Evolutionary conservation across 1,140 invertebrate species (phyloP).

Genomic region (Zaprionus kolodkinae): DNA sequence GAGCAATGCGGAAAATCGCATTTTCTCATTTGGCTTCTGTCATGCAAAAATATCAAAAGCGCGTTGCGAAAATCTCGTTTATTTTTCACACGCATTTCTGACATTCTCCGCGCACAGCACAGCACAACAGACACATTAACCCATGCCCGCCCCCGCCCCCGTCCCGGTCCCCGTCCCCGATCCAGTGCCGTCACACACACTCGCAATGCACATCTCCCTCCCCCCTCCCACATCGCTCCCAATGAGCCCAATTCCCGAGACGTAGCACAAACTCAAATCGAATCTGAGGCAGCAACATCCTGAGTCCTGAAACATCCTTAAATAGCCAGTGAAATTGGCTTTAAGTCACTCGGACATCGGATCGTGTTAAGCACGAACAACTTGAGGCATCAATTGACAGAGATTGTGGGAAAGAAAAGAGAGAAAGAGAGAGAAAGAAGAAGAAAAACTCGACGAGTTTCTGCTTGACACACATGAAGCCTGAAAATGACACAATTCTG

Average conservation of each 20-base stretch:
- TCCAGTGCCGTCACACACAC: conserved; percentile 4
- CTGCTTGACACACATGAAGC: neutral
- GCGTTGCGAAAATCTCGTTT: conserved; percentile 80
- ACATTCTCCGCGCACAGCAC: conserved; percentile 51
- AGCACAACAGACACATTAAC: conserved; percentile 27
- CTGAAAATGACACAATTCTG: neutral
- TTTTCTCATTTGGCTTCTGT: conserved; percentile 82
- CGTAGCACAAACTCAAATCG: conserved; percentile 29
- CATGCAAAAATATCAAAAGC: conserved; percentile 82
- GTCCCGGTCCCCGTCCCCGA: neutral
- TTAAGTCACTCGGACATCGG: conserved; percentile 4
- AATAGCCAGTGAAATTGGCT: conserved; percentile 18
- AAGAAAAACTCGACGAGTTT: too few species aligned
- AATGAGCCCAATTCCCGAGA: conserved; percentile 45
- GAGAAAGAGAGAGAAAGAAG: neutral
- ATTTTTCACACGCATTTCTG: conserved; percentile 81
- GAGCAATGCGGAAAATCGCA: conserved; percentile 81
- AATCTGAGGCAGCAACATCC: conserved; percentile 15
- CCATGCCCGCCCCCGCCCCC: neutral
- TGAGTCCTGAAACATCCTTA: conserved; percentile 22
- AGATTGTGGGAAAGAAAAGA: neutral
- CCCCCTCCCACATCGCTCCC: conserved; percentile 15
- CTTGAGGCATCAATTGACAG: neutral
- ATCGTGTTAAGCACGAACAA: neutral
- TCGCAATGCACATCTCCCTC: conserved; percentile 1